These are phyloP conservation scores for Cheilosia soror DNA, from an alignment of 2,888 invertebrate genomes.

Conservation along the genomic window DNA sequence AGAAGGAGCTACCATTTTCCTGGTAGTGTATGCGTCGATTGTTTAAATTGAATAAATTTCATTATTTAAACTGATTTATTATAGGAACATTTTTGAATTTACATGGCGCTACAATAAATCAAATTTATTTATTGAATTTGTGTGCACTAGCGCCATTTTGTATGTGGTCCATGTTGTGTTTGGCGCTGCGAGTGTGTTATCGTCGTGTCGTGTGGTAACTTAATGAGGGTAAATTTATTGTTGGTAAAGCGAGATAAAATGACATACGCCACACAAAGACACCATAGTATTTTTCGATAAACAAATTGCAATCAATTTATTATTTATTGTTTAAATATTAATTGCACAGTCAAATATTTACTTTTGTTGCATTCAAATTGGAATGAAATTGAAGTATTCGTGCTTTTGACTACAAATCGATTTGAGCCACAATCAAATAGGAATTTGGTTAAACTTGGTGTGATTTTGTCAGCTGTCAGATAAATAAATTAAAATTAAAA, in stretches of 20 bases:
- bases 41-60: slow-evolving; percentile 73
- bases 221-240: slow-evolving; percentile 72
- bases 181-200: slow-evolving; percentile 18
- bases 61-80: slow-evolving; percentile 73
- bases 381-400: slow-evolving; percentile 7
- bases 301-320: slow-evolving; percentile 71
- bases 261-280: slow-evolving; percentile 4
- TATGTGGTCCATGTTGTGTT: slow-evolving; percentile 3
- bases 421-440: neutral
- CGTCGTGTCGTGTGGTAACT: slow-evolving; percentile 54
- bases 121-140: slow-evolving; percentile 73
- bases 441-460: no score
- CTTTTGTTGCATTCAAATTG: slow-evolving; percentile 32
- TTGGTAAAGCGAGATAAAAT: slow-evolving; percentile 37
- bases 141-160: slow-evolving; percentile 33
- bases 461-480: no score
- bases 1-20: neutral
- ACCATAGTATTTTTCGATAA: slow-evolving; percentile 32
- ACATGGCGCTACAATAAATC: slow-evolving; percentile 64
- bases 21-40: slow-evolving; percentile 49
- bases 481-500: no score
- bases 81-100: slow-evolving; percentile 55
- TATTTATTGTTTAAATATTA: slow-evolving; percentile 55
- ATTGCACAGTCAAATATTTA: slow-evolving; percentile 58
- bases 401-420: neutral